phyloP scores from a whole-genome alignment of 2,888 invertebrate genomes.

The Spilosoma lubricipeda region DNA sequence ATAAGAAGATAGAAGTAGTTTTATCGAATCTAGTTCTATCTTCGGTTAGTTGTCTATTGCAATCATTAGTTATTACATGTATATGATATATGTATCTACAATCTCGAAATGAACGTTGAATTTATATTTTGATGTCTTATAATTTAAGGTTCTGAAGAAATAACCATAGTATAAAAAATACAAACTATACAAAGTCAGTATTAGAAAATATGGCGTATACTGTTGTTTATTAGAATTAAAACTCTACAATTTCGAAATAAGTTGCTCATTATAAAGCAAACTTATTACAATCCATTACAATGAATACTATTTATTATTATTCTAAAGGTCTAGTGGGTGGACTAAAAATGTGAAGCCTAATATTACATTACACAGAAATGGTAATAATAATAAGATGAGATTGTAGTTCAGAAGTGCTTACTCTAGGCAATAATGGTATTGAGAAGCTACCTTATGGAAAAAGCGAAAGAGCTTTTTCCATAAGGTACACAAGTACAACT shows the following conservation, averaged over 20 bases:
- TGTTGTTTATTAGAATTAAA: not conserved
- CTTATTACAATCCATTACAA: not conserved
- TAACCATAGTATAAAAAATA: not conserved
- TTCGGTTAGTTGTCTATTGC: not conserved
- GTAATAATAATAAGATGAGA: too few species aligned
- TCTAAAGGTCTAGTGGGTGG: not conserved
- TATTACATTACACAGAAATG: too few species aligned
- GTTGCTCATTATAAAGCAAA: not conserved
- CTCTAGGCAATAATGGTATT: not conserved
- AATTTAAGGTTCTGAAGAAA: not conserved
- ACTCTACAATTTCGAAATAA: not conserved
- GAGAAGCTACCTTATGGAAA: not conserved
- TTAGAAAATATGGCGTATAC: not conserved
- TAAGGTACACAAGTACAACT: too few species aligned
- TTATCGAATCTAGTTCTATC: not conserved
- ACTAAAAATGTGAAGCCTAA: not conserved
- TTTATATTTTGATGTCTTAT: too few species aligned
- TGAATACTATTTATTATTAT: too few species aligned
- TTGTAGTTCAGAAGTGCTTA: too few species aligned
- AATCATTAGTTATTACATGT: not conserved
- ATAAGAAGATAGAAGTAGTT: too few species aligned
- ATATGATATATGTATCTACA: too few species aligned
- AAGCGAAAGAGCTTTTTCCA: too few species aligned
- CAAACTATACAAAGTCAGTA: not conserved
- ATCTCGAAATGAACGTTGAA: too few species aligned